Evolutionary conservation across 2,888 invertebrate genomes (phyloP).

Genomic region (Proisotoma minuta): DNA sequence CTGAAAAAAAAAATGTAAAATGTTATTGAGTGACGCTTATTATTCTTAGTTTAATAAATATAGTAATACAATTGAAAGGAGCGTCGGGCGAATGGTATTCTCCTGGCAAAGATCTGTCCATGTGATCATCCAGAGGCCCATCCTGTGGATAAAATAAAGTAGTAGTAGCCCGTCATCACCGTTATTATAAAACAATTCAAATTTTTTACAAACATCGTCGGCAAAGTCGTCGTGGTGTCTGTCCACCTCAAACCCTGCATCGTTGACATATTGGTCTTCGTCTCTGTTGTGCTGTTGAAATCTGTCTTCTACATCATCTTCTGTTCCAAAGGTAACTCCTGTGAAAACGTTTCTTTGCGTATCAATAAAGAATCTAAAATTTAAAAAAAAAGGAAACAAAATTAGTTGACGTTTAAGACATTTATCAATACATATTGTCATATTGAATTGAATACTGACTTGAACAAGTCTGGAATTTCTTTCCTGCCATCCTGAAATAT

Average conservation of each 20-base stretch:
- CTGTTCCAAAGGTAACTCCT: background rate
- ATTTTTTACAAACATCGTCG: conserved; percentile 3
- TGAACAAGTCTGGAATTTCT: conserved; percentile 24
- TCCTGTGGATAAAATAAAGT: background rate
- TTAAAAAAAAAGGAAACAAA: no score
- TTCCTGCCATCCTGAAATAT: conserved; percentile 19
- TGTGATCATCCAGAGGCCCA: background rate
- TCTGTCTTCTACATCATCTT: background rate
- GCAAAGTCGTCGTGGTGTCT: background rate
- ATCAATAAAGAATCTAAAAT: conserved; percentile 12
- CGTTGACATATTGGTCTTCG: conserved; percentile 6
- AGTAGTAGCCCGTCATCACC: background rate
- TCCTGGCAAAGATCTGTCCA: no score
- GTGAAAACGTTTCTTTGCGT: background rate
- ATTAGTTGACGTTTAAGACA: background rate
- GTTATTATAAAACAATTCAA: background rate
- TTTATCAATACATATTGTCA: background rate
- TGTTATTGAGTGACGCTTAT: no score
- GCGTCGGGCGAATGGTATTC: no score
- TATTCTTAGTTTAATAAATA: no score
- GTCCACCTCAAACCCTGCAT: conserved; percentile 9
- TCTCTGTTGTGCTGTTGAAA: background rate
- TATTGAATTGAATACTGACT: conserved; percentile 8
- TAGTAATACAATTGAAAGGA: no score
- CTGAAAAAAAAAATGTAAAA: background rate